Base-by-base conservation (phyloP, 1,140 invertebrate species). In the Littorina saxatilis region DNA sequence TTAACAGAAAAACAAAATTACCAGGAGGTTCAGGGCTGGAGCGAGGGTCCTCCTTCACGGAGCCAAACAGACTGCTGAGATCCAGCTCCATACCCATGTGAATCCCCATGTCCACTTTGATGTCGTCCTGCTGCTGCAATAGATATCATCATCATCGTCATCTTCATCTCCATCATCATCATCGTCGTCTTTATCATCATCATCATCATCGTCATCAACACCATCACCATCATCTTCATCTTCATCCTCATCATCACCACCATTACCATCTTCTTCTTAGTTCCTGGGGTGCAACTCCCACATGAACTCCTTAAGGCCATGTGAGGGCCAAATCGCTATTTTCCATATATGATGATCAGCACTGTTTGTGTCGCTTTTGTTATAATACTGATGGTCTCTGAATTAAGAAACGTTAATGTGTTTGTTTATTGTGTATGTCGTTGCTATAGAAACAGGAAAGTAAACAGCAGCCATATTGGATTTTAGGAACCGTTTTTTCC, bases 101-200 rank as follows among this genome's bases (percentile, higher is more conserved):
- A 39, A 90, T 89, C 82, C 87, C 88, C 82, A 87, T 84, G 80
- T 91, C 91, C 27, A 90, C 88, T 68, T 91, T 91, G 35, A 91
- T 91, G 43, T 91, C 88, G 79, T 92, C 91, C 72, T 91, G 88
- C 37, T 85, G 88, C 88, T 90, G 82, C n/a, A 84, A 84, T 52
- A 77, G 2, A n/a, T 0, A 5, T 9, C 39, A 47, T 15, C 27
- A 17, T 55, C 40, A 32, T n/a, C 27, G 52, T 61, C 27, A 61
- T 0, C 9, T 61, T 9, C 23, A 1, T 52, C 47, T 15, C 47
- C 23, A 20, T 52, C 47, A 52, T 20, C 47, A 52, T 20, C 47
- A 52, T 1, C 23, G 47, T 52, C 47, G 1, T 52, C 47, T 52
- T 52, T 52, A 20, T 20, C 55, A 58, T n/a, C 17, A 27, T 58